phyloP scores from a whole-genome alignment of 2,888 invertebrate species.

The Fragum whitleyi region DNA sequence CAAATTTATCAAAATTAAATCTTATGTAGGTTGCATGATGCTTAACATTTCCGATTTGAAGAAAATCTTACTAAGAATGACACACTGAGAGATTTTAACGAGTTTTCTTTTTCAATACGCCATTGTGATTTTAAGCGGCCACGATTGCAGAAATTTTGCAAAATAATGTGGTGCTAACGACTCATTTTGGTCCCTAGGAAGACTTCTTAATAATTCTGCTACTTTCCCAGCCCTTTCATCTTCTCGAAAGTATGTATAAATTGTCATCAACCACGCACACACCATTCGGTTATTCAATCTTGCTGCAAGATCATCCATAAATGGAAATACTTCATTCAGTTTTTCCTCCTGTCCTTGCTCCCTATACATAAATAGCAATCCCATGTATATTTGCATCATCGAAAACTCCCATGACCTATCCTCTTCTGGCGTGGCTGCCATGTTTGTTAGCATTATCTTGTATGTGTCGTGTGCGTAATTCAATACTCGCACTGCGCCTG shows the following conservation, averaged over 20 bases:
- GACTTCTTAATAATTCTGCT: neutral
- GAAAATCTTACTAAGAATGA: no score
- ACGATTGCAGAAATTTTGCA: neutral
- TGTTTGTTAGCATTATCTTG: neutral
- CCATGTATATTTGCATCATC: conserved; percentile 40
- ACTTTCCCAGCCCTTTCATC: neutral
- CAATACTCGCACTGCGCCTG: conserved; percentile 40
- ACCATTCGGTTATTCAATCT: neutral
- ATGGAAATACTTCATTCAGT: neutral
- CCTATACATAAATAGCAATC: conserved; percentile 25
- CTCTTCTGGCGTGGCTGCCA: neutral
- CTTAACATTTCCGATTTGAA: no score
- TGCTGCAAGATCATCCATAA: conserved; percentile 1
- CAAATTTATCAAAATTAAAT: no score
- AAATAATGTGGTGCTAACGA: neutral
- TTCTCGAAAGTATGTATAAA: neutral
- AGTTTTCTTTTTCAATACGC: no score
- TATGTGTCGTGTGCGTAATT: conserved; percentile 41
- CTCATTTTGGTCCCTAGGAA: neutral
- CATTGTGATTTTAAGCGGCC: neutral
- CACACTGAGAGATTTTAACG: no score
- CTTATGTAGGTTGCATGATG: no score
- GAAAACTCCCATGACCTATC: neutral
- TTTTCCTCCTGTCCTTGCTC: conserved; percentile 11
- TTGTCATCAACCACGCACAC: neutral